Evolutionary conservation across 2,113 vertebrate genomes (phyloP).

Genomic region (Trachemys scripta): DNA sequence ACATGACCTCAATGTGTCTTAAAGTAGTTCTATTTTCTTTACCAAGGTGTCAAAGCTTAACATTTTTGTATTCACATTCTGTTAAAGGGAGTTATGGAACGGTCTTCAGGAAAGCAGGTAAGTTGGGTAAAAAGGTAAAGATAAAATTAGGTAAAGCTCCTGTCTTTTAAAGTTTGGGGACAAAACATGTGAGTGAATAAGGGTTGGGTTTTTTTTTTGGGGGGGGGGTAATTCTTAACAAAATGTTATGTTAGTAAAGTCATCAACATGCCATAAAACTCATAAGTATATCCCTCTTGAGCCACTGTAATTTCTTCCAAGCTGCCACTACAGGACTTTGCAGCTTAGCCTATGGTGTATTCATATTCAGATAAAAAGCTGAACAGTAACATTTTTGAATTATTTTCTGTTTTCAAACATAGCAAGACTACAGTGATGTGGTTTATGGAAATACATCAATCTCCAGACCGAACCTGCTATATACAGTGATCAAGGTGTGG

Average conservation of each 20-base stretch:
- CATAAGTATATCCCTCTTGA: not conserved
- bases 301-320: not conserved
- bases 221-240: not conserved
- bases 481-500: not conserved
- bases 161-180: not conserved
- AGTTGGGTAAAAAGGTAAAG: conserved; percentile 1
- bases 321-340: not conserved
- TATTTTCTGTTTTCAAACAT: not conserved
- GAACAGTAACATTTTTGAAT: not conserved
- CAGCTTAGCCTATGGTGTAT: not conserved
- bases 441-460: not conserved
- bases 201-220: no score
- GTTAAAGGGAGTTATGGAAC: not conserved
- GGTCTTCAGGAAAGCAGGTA: not conserved
- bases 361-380: not conserved
- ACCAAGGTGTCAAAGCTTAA: not conserved
- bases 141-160: not conserved
- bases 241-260: not conserved
- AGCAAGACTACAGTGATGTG: not conserved
- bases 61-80: not conserved
- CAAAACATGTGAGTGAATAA: not conserved
- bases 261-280: not conserved
- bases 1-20: no score
- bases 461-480: not conserved
- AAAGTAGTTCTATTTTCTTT: not conserved